Base-by-base conservation (phyloP, 2,797 vertebrate species). In the Vespertilio murinus region DNA sequence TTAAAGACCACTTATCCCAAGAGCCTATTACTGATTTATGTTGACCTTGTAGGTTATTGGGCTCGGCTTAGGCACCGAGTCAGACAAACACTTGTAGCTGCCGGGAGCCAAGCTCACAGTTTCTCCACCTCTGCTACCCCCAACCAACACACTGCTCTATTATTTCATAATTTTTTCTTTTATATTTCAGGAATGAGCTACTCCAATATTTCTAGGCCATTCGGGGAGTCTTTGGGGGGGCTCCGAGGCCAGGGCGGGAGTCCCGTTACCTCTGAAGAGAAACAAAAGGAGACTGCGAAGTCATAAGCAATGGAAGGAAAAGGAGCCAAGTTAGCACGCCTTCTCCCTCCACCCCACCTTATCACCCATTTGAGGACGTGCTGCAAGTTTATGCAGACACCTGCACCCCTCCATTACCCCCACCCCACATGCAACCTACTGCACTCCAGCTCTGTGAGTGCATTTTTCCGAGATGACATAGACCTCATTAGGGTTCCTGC, bases 381-480 rank as follows among this genome's bases (percentile, higher is more conserved):
- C 89, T 96, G 92, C 97, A 97, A 93, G 97, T 97, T 98, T 97
- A 97, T 92, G 83, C 96, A 97, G 97, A 97, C 97, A 98, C 98
- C 98, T 98, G 97, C 96, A 93, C 93, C 96, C 95, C 92, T 96
- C 71, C 90, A 95, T 93, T 96, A 80, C 92, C 93, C 90, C 88
- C 94, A 56, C 94, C 97, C 95, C 96, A 22, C 56, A 69, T 38
- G 33, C 94, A 82, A 79, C 95, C 96, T 90, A 97, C 96, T 96
- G 94, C 47, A 94, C 94, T 97, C 75, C 95, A 96, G 97, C 96
- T 97, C 83, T 94, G 61, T 91, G 96, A 97, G 97, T 95, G 95
- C 97, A 97, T 98, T 98, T 98, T 98, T 98, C 95, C 95, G 96
- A 97, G 97, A 97, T 98, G 97, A 98, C 97, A 98, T 96, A 98